Evolutionary conservation across 2,113 vertebrate species (phyloP).

Genomic region (Mastomys coucha): DNA sequence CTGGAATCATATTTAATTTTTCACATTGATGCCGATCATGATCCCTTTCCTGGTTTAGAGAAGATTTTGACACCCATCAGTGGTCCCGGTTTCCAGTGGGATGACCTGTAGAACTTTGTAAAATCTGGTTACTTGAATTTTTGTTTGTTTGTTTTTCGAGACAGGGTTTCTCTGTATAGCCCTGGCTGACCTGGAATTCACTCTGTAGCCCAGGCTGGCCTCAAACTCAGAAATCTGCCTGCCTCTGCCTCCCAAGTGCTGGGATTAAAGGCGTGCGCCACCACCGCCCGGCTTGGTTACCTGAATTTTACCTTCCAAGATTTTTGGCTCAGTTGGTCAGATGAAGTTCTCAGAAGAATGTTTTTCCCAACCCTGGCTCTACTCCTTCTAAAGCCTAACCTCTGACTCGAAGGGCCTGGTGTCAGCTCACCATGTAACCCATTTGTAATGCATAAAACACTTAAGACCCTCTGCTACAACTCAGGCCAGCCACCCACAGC

Average conservation of each 20-base stretch:
- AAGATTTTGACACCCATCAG: not conserved
- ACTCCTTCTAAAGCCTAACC: not conserved
- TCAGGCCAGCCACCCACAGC: not conserved
- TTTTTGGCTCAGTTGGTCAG: not conserved
- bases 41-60: not conserved
- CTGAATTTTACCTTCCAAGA: not conserved
- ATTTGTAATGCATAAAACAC: constrained; percentile 15
- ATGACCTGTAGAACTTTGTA: not conserved
- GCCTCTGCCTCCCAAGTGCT: no score
- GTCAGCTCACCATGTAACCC: not conserved
- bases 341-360: not conserved
- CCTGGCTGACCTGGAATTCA: no score
- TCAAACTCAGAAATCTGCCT: no score
- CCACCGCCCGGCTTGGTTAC: no score
- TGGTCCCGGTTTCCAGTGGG: not conserved
- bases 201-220: no score
- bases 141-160: no score
- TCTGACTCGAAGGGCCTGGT: not conserved
- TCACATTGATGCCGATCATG: not conserved
- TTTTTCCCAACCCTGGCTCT: not conserved
- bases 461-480: not conserved
- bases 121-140: constrained; percentile 3
- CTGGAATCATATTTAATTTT: not conserved
- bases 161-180: no score
- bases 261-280: no score